Evolutionary conservation across 2,113 vertebrate species (phyloP).

Genomic region (Hippocampus mohnikei): DNA sequence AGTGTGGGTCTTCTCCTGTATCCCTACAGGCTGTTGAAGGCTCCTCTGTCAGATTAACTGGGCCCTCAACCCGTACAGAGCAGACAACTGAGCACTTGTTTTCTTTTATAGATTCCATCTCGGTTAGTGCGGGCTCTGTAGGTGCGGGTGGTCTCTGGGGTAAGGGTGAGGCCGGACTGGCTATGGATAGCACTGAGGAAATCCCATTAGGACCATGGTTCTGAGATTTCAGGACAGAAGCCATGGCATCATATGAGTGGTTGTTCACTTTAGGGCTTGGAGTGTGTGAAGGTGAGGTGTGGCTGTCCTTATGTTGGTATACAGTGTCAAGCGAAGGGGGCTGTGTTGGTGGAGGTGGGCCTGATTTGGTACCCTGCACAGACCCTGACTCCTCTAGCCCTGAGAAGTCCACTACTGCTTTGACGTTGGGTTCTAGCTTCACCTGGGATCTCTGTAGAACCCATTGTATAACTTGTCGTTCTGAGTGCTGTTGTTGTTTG

Average conservation of each 20-base stretch:
- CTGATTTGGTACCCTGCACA: conserved; percentile 53
- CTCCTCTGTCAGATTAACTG: conserved; percentile 73
- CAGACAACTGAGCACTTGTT: conserved; percentile 82
- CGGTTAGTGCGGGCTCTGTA: conserved; percentile 75
- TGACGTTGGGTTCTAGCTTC: conserved; percentile 81
- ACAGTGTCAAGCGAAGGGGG: conserved; percentile 50
- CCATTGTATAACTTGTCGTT: conserved; percentile 90
- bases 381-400: conserved; percentile 74
- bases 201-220: conserved; percentile 65
- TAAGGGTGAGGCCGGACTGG: conserved; percentile 67
- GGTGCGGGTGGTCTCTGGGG: conserved; percentile 45
- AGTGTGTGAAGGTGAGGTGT: conserved; percentile 36
- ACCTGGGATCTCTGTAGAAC: conserved; percentile 81
- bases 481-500: conserved; percentile 79
- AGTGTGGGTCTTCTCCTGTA: conserved; percentile 84
- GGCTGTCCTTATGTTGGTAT: conserved; percentile 46
- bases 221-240: conserved; percentile 40
- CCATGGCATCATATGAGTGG: conserved; percentile 32
- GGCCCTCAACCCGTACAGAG: conserved; percentile 57
- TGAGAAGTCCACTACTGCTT: conserved; percentile 76
- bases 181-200: conserved; percentile 61
- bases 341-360: conserved; percentile 38
- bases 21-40: conserved; percentile 69
- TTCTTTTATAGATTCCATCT: conserved; percentile 91
- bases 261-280: conserved; percentile 47